Conservation (phyloP, 1,140 invertebrate genomes). For the Drosophila suzukii region DNA sequence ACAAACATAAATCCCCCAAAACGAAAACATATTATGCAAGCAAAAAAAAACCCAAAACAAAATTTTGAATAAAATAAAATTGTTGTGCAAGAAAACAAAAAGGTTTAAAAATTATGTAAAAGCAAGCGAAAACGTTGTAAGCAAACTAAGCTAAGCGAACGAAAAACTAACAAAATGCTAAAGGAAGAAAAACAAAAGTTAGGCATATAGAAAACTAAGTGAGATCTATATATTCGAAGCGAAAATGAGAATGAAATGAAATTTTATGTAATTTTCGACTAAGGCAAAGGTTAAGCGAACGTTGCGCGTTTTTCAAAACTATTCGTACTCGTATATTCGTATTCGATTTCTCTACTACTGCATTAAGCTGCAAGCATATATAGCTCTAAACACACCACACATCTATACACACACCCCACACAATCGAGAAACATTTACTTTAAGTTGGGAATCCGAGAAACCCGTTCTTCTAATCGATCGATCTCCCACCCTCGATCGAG, state of each 20-base stretch:
- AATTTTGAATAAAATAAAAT: conserved; percentile 48
- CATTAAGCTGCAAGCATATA: conserved; percentile 71
- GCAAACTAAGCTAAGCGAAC: conserved; percentile 47
- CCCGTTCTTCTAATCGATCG: conserved; percentile 16
- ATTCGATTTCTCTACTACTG: conserved; percentile 73
- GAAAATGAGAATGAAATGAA: conserved; percentile 43
- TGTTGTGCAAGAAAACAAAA: conserved; percentile 51
- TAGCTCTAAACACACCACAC: conserved; percentile 62
- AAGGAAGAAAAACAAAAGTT: conserved; percentile 42
- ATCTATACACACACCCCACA: conserved; percentile 21
- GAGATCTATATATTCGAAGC: conserved; percentile 31
- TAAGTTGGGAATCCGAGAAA: conserved; percentile 30
- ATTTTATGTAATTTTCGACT: conserved; percentile 78
- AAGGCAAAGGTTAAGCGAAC: conserved; percentile 69
- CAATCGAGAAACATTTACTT: conserved; percentile 47
- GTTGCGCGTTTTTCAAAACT: conserved; percentile 73
- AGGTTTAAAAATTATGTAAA: conserved; percentile 54
- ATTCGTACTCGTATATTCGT: conserved; percentile 65
- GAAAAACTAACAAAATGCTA: conserved; percentile 33
- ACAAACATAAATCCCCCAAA: conserved; percentile 20
- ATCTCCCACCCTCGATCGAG: conserved; percentile 9
- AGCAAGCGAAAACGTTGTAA: conserved; percentile 40
- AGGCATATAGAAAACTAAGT: conserved; percentile 60
- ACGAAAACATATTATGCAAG: conserved; percentile 37
- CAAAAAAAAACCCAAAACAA: conserved; percentile 32